These are phyloP conservation scores for Lordiphosa collinella DNA, from an alignment of 1,140 invertebrate species.

Conservation along the genomic window DNA sequence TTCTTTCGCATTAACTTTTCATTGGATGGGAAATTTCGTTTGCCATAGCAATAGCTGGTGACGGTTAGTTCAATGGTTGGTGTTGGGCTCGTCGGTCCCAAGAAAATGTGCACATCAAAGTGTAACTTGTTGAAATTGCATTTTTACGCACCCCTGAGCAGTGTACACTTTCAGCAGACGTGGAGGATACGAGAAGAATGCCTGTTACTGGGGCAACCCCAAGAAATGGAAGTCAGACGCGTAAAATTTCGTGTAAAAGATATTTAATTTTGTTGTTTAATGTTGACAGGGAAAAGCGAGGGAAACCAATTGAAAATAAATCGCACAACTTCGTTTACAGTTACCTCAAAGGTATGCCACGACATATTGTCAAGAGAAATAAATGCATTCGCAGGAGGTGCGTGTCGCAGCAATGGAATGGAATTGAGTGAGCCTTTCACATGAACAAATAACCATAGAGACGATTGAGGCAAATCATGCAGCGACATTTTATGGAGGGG, in stretches of 20 bases:
- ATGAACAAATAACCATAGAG: constrained; percentile 36
- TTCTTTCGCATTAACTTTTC: constrained; percentile 74
- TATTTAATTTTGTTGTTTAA: constrained; percentile 74
- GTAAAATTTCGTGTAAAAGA: no score
- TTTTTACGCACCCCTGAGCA: constrained; percentile 74
- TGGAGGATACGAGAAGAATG: constrained; percentile 44
- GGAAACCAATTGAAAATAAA: constrained; percentile 9
- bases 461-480: constrained; percentile 25
- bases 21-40: constrained; percentile 51
- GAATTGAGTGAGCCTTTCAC: no score
- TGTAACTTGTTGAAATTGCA: constrained; percentile 77
- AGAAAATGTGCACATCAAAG: constrained; percentile 72
- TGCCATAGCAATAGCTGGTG: no score
- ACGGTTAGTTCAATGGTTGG: constrained; percentile 4
- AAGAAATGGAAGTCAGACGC: constrained; percentile 45
- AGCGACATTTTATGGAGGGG: constrained; percentile 10
- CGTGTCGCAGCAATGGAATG: constrained; percentile 2
- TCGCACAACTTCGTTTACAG: constrained; percentile 33
- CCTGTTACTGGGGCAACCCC: constrained; percentile 48
- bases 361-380: constrained; percentile 9
- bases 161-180: constrained; percentile 30
- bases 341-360: constrained; percentile 22
- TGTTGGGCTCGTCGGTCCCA: constrained; percentile 24
- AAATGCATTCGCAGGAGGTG: constrained; percentile 7
- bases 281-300: constrained; percentile 20